Evolutionary conservation across 1,140 invertebrate species (phyloP).

Genomic region (Caenorhabditis brenneri): DNA sequence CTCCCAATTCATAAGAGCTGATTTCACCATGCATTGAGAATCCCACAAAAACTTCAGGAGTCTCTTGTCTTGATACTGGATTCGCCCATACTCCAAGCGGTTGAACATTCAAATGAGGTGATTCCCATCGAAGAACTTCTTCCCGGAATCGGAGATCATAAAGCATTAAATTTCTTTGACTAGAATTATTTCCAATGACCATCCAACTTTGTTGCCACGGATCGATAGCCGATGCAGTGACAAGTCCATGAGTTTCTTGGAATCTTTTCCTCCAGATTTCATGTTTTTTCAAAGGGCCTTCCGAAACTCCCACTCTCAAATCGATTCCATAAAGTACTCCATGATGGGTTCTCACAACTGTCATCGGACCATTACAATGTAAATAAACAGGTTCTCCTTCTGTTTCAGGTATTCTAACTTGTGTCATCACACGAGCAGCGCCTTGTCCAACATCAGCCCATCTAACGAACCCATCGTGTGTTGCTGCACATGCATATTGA

Average conservation of each 20-base stretch:
- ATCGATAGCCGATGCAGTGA: slow-evolving; percentile 38
- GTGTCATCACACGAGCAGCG: background rate
- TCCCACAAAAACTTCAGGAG: background rate
- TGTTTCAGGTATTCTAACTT: slow-evolving; percentile 12
- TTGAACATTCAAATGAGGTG: background rate
- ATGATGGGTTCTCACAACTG: slow-evolving; percentile 45
- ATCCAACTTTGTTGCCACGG: slow-evolving; percentile 49
- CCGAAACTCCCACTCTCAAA: slow-evolving; percentile 27
- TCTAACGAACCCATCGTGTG: background rate
- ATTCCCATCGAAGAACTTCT: slow-evolving; percentile 23
- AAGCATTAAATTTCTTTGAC: background rate
- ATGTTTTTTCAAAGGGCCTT: slow-evolving; percentile 29
- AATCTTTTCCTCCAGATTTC: slow-evolving; percentile 39
- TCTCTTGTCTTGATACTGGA: slow-evolving; percentile 2
- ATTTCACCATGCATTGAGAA: slow-evolving; percentile 29
- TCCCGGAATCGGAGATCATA: slow-evolving; percentile 16
- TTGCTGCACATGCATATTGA: background rate
- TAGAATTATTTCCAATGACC: slow-evolving; percentile 29
- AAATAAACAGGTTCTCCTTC: slow-evolving; percentile 33
- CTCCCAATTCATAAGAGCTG: background rate
- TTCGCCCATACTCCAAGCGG: background rate
- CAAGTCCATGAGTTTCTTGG: slow-evolving; percentile 24
- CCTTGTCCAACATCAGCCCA: slow-evolving; percentile 31
- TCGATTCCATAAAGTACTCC: slow-evolving; percentile 45
- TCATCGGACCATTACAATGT: slow-evolving; percentile 20